Percentiles rank a stretch among this genome's conserved stretches.
phyloP scores from a whole-genome alignment of 1,140 invertebrate species.

The Drosophila dunni region DNA sequence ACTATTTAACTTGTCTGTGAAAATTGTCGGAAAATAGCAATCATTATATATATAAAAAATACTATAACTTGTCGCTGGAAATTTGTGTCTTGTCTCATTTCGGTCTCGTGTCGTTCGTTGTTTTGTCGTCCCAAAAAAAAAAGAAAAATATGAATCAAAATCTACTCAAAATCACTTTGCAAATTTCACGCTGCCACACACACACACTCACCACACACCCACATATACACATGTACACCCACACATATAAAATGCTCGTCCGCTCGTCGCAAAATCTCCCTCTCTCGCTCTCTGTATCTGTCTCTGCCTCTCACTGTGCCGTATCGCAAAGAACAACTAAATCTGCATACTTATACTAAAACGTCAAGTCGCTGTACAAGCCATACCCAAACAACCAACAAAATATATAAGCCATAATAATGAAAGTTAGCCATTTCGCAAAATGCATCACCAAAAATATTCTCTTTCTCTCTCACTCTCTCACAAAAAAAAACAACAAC shows the following conservation, averaged over 20 bases:
- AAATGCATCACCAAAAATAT: constrained; percentile 68
- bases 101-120: constrained; percentile 50
- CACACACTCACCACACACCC: constrained; percentile 21
- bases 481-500: constrained; percentile 21
- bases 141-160: constrained; percentile 15
- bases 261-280: constrained; percentile 47
- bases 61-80: constrained; percentile 19
- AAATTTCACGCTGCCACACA: constrained; percentile 63
- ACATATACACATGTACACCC: constrained; percentile 23
- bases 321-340: constrained; percentile 50
- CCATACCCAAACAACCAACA: constrained; percentile 35
- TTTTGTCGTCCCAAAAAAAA: constrained; percentile 31
- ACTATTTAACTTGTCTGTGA: constrained; percentile 33
- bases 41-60: constrained; percentile 3
- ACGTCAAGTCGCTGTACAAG: constrained; percentile 73
- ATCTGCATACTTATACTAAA: constrained; percentile 72
- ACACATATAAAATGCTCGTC: constrained; percentile 42
- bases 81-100: constrained; percentile 47
- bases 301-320: constrained; percentile 40
- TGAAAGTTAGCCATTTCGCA: constrained; percentile 66
- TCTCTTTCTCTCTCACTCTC: constrained; percentile 23
- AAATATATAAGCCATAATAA: constrained; percentile 27
- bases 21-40: constrained; percentile 16
- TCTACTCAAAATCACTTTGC: constrained; percentile 49
- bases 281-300: constrained; percentile 31